Conservation (phyloP, 2,797 vertebrate genomes). For the Acipenser transmontanus region DNA sequence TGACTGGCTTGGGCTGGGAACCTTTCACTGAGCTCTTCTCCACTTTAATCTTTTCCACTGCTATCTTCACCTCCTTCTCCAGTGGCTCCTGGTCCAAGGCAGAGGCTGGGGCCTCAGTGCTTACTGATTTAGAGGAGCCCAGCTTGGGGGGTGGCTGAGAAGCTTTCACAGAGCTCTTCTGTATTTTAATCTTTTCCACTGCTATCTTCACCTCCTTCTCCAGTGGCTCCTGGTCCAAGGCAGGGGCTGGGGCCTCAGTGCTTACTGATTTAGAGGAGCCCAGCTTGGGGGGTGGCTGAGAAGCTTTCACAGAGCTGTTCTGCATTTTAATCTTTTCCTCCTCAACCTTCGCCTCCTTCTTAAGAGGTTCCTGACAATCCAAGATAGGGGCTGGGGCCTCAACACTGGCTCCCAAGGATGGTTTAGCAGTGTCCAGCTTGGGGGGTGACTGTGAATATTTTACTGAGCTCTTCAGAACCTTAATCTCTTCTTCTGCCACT, state of each 20-base stretch:
- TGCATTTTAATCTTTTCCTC: conserved; percentile 20
- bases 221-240: background rate
- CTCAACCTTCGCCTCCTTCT: conserved; percentile 8
- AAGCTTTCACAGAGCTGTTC: background rate
- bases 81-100: background rate
- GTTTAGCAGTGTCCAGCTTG: background rate
- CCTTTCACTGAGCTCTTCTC: conserved; percentile 25
- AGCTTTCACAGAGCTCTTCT: conserved; percentile 7
- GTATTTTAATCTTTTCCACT: background rate
- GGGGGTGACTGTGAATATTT: too few relatives aligned
- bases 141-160: background rate
- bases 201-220: too few relatives aligned
- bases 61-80: too few relatives aligned
- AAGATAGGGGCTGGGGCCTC: background rate
- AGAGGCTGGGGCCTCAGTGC: background rate
- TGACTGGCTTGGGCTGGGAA: too few relatives aligned
- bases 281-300: too few relatives aligned
- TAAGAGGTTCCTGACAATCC: background rate
- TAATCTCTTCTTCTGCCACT: background rate
- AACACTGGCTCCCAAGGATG: background rate
- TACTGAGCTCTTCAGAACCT: too few relatives aligned
- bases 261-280: too few relatives aligned
- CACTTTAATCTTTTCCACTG: background rate
- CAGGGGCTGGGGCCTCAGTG: background rate
- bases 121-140: too few relatives aligned